Evolutionary conservation across 2,888 invertebrate genomes (phyloP).

Genomic region (Pachliopta kotzebuea): DNA sequence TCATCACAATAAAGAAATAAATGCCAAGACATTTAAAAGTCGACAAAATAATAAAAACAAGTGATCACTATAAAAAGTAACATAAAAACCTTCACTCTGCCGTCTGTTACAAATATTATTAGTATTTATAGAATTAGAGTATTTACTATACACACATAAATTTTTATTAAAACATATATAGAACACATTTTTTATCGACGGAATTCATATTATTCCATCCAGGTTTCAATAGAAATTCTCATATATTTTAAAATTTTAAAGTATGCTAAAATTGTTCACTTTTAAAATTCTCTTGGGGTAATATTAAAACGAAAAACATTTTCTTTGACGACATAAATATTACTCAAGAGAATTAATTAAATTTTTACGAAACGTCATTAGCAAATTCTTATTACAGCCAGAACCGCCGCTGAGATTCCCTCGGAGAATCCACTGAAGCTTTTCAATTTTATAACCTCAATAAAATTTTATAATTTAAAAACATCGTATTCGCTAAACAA

Average conservation of each 20-base stretch:
- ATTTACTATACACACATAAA: too few species aligned
- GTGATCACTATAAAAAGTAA: too few species aligned
- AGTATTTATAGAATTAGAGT: too few species aligned
- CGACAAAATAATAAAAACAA: too few species aligned
- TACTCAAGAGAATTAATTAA: neutral
- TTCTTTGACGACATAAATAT: constrained; percentile 1
- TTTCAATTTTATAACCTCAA: constrained; percentile 4
- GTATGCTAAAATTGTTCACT: neutral
- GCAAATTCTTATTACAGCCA: constrained; percentile 1
- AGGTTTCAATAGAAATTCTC: neutral
- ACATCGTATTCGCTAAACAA: neutral
- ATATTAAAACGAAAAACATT: neutral
- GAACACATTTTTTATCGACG: too few species aligned
- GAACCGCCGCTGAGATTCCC: neutral
- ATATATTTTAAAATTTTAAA: neutral
- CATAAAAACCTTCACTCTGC: too few species aligned
- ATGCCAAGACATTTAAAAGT: too few species aligned
- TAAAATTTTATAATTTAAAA: neutral
- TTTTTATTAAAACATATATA: too few species aligned
- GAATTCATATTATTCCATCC: too few species aligned
- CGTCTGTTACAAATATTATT: too few species aligned
- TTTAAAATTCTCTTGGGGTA: neutral
- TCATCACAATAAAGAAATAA: too few species aligned
- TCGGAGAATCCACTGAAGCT: neutral
- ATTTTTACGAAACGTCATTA: constrained; percentile 6